Evolutionary conservation across 2,113 vertebrate genomes (phyloP).

Genomic region (Carettochelys insculpta): DNA sequence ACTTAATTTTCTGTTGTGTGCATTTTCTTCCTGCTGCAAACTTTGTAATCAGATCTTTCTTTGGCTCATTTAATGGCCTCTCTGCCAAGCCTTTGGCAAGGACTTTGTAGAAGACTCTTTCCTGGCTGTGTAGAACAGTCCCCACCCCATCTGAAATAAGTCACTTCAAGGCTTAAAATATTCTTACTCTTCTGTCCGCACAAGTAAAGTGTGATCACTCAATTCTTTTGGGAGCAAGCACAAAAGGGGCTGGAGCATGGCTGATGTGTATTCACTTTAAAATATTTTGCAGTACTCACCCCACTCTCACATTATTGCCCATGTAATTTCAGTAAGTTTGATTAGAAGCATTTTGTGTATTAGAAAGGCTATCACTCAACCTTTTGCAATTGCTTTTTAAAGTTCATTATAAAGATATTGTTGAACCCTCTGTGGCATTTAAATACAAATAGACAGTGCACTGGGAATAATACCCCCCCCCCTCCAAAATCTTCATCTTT

Average conservation of each 20-base stretch:
- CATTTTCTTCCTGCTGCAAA: conserved; percentile 39
- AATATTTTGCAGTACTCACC: background rate
- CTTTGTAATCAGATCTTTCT: conserved; percentile 56
- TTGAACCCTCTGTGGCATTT: background rate
- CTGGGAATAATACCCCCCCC: background rate
- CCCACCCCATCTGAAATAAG: conserved; percentile 56
- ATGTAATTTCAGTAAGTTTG: background rate
- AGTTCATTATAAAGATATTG: background rate
- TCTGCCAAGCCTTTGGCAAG: conserved; percentile 48
- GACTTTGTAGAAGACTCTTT: conserved; percentile 15
- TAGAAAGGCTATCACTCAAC: background rate
- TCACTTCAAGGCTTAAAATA: conserved; percentile 33
- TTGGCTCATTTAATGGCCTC: conserved; percentile 41
- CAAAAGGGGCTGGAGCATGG: background rate
- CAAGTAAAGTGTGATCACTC: conserved; percentile 32
- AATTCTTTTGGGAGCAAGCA: background rate
- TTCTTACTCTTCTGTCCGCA: conserved; percentile 29
- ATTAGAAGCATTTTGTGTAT: background rate
- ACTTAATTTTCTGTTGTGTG: conserved; percentile 44
- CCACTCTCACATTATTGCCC: background rate
- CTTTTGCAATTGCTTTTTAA: background rate
- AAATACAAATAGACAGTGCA: background rate
- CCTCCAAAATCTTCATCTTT: background rate
- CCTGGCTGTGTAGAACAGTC: background rate
- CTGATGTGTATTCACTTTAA: conserved; percentile 27